Conservation (phyloP, 2,113 vertebrate genomes). For the Puma concolor region DNA sequence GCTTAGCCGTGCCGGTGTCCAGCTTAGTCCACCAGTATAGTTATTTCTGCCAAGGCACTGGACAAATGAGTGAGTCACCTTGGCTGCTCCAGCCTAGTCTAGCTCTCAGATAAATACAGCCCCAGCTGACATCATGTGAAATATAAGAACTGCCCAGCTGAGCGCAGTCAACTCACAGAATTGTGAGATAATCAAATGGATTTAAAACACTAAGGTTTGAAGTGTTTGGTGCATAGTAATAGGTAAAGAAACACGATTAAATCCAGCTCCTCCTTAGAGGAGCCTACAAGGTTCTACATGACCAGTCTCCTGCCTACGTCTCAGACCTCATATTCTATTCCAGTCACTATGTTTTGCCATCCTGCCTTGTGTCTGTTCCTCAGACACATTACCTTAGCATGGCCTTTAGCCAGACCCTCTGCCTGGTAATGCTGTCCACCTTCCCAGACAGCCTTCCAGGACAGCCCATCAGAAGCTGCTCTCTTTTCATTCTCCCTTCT, state of each 20-base stretch:
- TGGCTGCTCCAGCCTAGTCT: neutral
- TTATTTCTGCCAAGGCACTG: neutral
- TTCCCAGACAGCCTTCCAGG: neutral
- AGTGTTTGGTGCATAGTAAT: neutral
- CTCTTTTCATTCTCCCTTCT: neutral
- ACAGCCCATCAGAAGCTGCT: neutral
- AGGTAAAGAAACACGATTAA: neutral
- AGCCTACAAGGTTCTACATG: neutral
- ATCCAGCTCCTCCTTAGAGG: neutral
- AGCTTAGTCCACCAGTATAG: neutral
- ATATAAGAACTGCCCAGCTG: neutral
- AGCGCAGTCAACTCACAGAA: neutral
- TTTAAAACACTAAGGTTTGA: neutral
- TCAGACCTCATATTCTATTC: neutral
- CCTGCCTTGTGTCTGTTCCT: neutral
- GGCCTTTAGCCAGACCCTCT: neutral
- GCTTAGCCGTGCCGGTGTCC: neutral
- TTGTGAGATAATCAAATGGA: neutral
- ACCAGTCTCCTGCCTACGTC: neutral
- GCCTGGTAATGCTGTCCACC: neutral
- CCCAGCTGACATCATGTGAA: neutral
- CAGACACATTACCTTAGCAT: neutral
- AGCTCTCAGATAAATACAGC: neutral
- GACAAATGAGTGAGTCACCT: neutral
- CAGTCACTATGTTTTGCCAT: neutral